Base-by-base conservation (phyloP, 2,797 vertebrate genomes). In the Cyprinodon diabolis region DNA sequence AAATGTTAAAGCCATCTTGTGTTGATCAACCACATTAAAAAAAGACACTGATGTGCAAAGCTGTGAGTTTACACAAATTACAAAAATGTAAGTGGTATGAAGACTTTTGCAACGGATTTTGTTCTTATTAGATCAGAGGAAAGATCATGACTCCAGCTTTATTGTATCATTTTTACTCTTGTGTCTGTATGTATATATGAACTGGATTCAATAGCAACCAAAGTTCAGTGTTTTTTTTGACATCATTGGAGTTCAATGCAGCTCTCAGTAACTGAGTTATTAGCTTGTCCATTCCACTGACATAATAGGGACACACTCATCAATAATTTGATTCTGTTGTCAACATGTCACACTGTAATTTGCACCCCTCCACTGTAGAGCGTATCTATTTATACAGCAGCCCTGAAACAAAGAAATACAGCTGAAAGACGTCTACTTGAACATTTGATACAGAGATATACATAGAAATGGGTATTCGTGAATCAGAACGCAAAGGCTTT, bases 241-340 rank as follows among this genome's bases (percentile, higher is more conserved):
- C 77, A 73, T 68, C 81, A 92, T 93, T 80, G 90, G 86, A 91
- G 88, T 92, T 94, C 89, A 90, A 92, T 94, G 85, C 68, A 66
- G 91, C 87, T 89, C 79, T 82, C 86, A 72, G 82, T 90, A 82
- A 73, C 57, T 93, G 91, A 94, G 88, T 93, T 92, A 91, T 91
- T 87, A 87, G 84, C 69, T 80, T 86, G 69, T 75, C 82, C 75
- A 87, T 84, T 75, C 83, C 69, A 76, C 76, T 93, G 94, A 93
- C 92, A 92, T 83, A 93, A 92, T 88, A 85, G 83, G 90, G 85
- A 65, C 91, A 86, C 71, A 58, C 78, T 77, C 87, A 85, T 95
- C 93, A 88, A 94, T 94, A 92, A 60, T 68, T 48, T 78, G 74
- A 78, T 82, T 74, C 81, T 81, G 68, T 71, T 69, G 74, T 86